Base-by-base conservation (phyloP, 2,888 invertebrate species). In the Pseudanteris insignis region DNA sequence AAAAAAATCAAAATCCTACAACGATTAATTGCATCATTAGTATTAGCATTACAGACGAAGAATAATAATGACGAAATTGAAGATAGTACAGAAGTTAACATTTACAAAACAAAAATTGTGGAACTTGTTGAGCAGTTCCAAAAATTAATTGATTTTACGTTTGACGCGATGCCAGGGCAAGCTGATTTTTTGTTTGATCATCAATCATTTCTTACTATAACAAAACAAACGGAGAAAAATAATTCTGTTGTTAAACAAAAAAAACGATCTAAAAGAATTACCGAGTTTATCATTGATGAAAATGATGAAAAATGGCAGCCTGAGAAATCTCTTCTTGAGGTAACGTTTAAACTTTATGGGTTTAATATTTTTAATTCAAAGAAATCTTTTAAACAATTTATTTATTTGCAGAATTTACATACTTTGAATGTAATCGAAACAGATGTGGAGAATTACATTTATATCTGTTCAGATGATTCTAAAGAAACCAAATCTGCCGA, bases 101-200 rank as follows among this genome's bases (percentile, higher is more conserved):
- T 77, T 3, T 73, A 81, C 28, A 76, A 83, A 65, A 67, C 69
- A 15, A 80, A 79, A 60, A 51, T 83, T 82, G 65, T 83, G 82
- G 64, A 61, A 40, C 18, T 54, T 29, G 30, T 53, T 13, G 36
- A 37, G 41, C 37, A 55, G 9, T 53, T 40, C 40, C 13, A 61
- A 32, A 50, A 50, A 24, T 40, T 50, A 15, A 46, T 55, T 9
- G 26, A 50, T 41, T 57, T 46, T n/a, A 78, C 81, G 2, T 72
- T 84, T 25, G 70, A 74, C 26, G 74, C 81, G 1, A 66, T 77
- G 2, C 83, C 84, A 1, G 81, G 81, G 0, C 83, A 83, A 67
- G 82, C 82, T 0, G 81, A 83, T 66, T 83, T 81, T 70, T 67
- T 84, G 29, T 64, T 83, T 11, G 57, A 63, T 10, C 24, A 63